Evolutionary conservation across 2,888 invertebrate species (phyloP).

Genomic region (Napeogenes inachia): DNA sequence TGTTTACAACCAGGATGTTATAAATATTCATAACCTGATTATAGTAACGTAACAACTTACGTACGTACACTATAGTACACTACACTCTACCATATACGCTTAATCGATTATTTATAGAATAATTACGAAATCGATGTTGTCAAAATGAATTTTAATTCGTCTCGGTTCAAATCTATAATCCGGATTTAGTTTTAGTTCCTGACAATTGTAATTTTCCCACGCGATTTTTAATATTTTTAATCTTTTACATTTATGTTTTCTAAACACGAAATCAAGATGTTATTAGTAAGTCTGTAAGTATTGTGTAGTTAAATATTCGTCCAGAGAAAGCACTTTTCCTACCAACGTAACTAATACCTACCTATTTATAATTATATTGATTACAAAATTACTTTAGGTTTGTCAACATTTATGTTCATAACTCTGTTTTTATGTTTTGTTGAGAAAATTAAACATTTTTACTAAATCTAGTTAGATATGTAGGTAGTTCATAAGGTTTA

Average conservation of each 20-base stretch:
- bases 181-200: conserved; percentile 19
- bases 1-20: no score
- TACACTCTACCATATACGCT: conserved; percentile 6
- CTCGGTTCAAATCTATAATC: conserved; percentile 23
- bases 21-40: no score
- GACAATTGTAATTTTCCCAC: conserved; percentile 12
- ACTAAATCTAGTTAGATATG: no score
- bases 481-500: no score
- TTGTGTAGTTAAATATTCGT: no score
- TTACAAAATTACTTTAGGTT: no score
- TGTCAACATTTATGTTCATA: no score
- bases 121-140: conserved; percentile 29
- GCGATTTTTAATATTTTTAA: neutral
- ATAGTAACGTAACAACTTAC: neutral
- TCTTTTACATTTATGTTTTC: neutral
- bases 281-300: neutral
- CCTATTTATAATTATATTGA: no score
- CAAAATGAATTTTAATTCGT: conserved; percentile 37
- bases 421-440: no score
- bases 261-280: neutral
- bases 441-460: no score
- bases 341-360: no score
- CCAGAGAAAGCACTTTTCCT: no score
- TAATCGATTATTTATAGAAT: conserved; percentile 11
- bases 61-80: neutral